Percentiles rank a stretch among this genome's conserved stretches.
These are phyloP conservation scores for Melanostoma mellinum DNA, from an alignment of 2,888 invertebrate genomes.

Conservation along the genomic window DNA sequence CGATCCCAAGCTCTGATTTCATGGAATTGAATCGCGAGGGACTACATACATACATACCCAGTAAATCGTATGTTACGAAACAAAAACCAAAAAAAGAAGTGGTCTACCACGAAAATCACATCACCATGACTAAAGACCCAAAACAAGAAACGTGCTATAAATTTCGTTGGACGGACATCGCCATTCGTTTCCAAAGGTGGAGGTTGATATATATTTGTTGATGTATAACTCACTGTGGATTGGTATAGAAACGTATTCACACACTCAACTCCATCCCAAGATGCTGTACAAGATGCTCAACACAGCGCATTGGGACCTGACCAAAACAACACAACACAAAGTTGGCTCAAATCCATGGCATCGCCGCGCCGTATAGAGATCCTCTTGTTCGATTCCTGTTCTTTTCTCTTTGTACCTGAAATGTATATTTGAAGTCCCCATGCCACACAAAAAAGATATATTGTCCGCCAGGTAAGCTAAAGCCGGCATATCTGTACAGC, in stretches of 20 bases:
- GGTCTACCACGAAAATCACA: conserved; percentile 54
- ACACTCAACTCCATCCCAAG: conserved; percentile 11
- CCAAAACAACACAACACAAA: conserved; percentile 1
- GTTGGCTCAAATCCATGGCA: conserved; percentile 31
- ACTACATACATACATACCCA: neutral
- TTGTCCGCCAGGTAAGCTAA: conserved; percentile 70
- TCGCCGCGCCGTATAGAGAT: neutral
- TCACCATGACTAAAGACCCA: conserved; percentile 71
- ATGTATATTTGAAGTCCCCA: conserved; percentile 69
- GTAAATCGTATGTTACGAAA: conserved; percentile 14
- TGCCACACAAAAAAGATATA: conserved; percentile 73
- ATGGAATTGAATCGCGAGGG: conserved; percentile 2
- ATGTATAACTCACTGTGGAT: conserved; percentile 42
- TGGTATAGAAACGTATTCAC: conserved; percentile 49
- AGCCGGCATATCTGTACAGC: conserved; percentile 43
- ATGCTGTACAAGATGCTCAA: neutral
- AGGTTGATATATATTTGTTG: conserved; percentile 41
- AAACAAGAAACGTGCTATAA: conserved; percentile 70
- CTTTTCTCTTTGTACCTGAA: conserved; percentile 47
- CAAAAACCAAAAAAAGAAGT: conserved; percentile 38
- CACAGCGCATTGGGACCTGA: neutral
- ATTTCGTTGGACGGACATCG: conserved; percentile 68
- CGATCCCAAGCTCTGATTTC: conserved; percentile 57
- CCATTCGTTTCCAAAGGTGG: conserved; percentile 61
- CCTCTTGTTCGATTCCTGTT: conserved; percentile 40